phyloP scores from a whole-genome alignment of 2,113 vertebrate species.

The Mugil cephalus region DNA sequence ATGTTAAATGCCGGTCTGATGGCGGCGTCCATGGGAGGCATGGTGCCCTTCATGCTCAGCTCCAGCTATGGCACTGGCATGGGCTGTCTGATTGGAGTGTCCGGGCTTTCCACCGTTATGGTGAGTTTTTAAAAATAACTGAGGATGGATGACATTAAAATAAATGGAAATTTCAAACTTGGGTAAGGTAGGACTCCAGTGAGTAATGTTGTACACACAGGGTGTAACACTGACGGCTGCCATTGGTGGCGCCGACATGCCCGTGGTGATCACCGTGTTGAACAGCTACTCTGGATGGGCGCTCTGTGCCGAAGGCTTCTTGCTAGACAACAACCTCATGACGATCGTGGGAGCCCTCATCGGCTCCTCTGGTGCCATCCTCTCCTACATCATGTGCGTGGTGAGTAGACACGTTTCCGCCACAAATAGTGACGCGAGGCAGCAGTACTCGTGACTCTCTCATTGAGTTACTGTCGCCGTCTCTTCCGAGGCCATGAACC shows the following conservation, averaged over 20 bases:
- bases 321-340: conserved; percentile 87
- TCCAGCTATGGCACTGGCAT: conserved; percentile 82
- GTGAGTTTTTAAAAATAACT: conserved; percentile 79
- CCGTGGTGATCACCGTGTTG: conserved; percentile 87
- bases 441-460: not conserved
- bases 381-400: conserved; percentile 90
- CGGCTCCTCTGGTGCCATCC: conserved; percentile 87
- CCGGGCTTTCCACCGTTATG: conserved; percentile 86
- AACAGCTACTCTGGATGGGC: conserved; percentile 90
- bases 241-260: conserved; percentile 89
- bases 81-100: conserved; percentile 84
- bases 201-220: conserved; percentile 46
- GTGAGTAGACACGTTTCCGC: conserved; percentile 70
- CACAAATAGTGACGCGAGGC: not conserved
- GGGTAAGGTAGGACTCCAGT: too few species aligned
- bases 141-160: too few species aligned
- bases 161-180: too few species aligned
- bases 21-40: conserved; percentile 82
- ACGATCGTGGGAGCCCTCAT: conserved; percentile 87
- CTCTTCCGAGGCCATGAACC: conserved; percentile 83
- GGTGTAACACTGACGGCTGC: conserved; percentile 86
- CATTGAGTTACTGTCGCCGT: not conserved
- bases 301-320: conserved; percentile 85
- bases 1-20: conserved; percentile 84
- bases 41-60: conserved; percentile 87